These are phyloP conservation scores for Molossus alvarezi DNA, from an alignment of 2,797 vertebrate species.

Conservation along the genomic window DNA sequence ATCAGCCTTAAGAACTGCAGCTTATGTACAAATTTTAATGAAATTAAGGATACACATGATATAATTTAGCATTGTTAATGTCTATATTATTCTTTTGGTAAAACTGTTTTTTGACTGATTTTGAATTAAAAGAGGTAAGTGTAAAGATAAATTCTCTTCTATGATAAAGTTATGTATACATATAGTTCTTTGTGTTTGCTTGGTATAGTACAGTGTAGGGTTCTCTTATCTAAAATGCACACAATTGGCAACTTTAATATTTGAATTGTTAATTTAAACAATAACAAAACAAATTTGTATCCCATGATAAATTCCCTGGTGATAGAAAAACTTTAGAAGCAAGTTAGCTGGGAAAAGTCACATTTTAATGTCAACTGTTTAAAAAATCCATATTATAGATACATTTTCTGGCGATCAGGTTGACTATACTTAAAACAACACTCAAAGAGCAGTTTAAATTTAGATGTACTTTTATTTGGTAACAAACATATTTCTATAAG, in stretches of 20 bases:
- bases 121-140: neutral
- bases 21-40: neutral
- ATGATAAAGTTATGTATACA: neutral
- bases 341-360: neutral
- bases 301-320: neutral
- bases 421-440: neutral
- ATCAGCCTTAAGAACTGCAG: neutral
- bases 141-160: neutral
- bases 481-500: conserved; percentile 65
- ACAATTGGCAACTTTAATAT: neutral
- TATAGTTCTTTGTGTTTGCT: neutral
- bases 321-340: neutral
- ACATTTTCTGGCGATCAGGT: neutral
- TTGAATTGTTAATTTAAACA: conserved; percentile 25
- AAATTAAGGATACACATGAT: neutral
- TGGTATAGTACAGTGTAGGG: neutral
- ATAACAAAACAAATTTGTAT: neutral
- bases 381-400: neutral
- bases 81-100: neutral
- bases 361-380: conserved; percentile 2
- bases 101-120: neutral
- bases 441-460: conserved; percentile 24
- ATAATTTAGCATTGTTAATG: neutral
- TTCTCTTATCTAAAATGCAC: neutral
- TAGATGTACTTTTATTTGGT: conserved; percentile 26